Evolutionary conservation across 1,140 invertebrate species (phyloP).

Genomic region (Gyrodactylus salaris): DNA sequence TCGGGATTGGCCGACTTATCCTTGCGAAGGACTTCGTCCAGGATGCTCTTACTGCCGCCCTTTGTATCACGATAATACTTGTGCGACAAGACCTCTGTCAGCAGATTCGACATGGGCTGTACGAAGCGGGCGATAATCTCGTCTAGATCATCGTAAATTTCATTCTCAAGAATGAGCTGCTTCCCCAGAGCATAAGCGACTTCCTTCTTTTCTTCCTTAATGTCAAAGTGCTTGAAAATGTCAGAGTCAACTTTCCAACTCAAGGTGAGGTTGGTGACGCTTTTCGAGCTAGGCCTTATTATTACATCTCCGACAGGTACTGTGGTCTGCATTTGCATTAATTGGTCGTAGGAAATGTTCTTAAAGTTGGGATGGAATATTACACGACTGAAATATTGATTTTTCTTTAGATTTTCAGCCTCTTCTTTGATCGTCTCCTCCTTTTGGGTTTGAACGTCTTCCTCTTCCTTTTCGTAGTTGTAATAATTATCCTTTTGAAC

Average conservation of each 20-base stretch:
- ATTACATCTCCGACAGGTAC: slow-evolving; percentile 88
- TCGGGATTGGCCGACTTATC: slow-evolving; percentile 15
- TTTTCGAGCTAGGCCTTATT: slow-evolving; percentile 73
- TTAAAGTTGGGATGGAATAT: slow-evolving; percentile 89
- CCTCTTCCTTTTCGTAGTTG: slow-evolving; percentile 47
- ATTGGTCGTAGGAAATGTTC: slow-evolving; percentile 66
- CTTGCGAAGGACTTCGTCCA: slow-evolving; percentile 10
- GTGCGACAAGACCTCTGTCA: slow-evolving; percentile 53
- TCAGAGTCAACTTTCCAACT: slow-evolving; percentile 87
- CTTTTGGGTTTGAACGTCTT: slow-evolving; percentile 38
- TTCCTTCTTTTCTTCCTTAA: slow-evolving; percentile 72
- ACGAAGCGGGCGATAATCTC: slow-evolving; percentile 87
- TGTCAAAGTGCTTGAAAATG: slow-evolving; percentile 74
- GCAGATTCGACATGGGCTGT: slow-evolving; percentile 66
- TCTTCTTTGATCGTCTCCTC: slow-evolving; percentile 43
- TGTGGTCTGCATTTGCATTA: slow-evolving; percentile 49
- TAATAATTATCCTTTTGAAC: slow-evolving; percentile 59
- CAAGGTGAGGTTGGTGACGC: slow-evolving; percentile 65
- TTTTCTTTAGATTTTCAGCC: slow-evolving; percentile 7
- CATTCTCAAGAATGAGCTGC: slow-evolving; percentile 40
- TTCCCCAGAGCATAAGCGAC: slow-evolving; percentile 73
- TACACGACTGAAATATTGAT: slow-evolving; percentile 42
- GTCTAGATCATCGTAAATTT: slow-evolving; percentile 82
- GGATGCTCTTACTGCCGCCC: background rate
- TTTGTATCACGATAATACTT: slow-evolving; percentile 45